Base-by-base conservation (phyloP, 2,797 vertebrate genomes). In the Euthynnus affinis region DNA sequence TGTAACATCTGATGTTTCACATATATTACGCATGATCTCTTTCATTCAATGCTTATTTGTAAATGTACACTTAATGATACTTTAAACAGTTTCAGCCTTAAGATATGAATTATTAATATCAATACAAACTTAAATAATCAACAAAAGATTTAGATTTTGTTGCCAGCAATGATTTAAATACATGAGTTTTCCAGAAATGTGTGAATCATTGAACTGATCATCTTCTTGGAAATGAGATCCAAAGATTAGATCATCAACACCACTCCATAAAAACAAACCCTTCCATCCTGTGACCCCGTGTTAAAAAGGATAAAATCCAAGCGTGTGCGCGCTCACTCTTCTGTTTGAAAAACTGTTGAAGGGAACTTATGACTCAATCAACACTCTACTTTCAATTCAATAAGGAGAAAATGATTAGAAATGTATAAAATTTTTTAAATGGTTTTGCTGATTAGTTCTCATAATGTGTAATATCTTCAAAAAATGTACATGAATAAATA, bases 241-340 rank as follows among this genome's bases (percentile, higher is more conserved):
- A 64, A 67, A 57, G 69, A 73, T 76, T 27, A 65, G 61, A 60
- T 46, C 49, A 46, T 82, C 72, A 81, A 18, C 74, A 42, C 48
- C 37, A 73, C 66, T 70, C 76, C 75, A 59, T 81, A 80, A 84
- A 88, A 79, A 56, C 20, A 61, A 69, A 34, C 46, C 37, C 20
- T 75, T 80, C 67, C 82, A 77, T 78, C 86, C 80, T 82, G 64
- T 76, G 85, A 84, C 68, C 68, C 78, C 62, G 69, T 57, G 61
- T 82, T 61, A 74, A 80, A 73, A 77, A 27, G 40, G 49, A 18
- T 69, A 1, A 70, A 65, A 74, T 52, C 51, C 27, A 42, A 71
- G 61, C 52, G 55, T 76, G 57, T 64, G n/a, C 51, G 25, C 58
- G 7, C 25, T n/a, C 22, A 2, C 40, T 64, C 25, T 14, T 9